Evolutionary conservation across 2,797 vertebrate genomes (phyloP).

Genomic region (Semotilus atromaculatus): DNA sequence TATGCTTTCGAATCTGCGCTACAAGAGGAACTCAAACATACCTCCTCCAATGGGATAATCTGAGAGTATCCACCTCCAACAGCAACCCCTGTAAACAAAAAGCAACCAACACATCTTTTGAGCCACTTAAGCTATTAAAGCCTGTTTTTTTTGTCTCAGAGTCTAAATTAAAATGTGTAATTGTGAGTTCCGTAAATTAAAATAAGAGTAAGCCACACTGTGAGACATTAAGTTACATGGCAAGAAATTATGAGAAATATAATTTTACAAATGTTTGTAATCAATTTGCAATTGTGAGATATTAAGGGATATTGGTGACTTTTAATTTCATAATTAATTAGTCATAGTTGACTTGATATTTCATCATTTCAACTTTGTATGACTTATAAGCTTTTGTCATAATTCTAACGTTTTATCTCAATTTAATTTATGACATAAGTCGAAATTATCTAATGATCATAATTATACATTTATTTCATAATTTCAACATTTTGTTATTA

Average conservation of each 20-base stretch:
- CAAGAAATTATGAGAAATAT: background rate
- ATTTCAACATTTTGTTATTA: background rate
- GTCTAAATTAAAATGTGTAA: background rate
- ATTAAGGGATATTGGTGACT: background rate
- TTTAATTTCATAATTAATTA: too few relatives aligned
- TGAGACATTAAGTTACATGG: background rate
- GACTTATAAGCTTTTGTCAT: background rate
- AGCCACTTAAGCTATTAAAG: background rate
- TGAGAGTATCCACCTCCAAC: conserved; percentile 88
- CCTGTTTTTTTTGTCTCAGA: background rate
- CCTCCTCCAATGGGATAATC: conserved; percentile 87
- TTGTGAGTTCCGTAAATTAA: background rate
- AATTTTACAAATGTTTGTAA: background rate
- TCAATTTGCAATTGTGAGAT: background rate
- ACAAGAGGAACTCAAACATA: conserved; percentile 58
- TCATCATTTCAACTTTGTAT: background rate
- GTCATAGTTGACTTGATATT: background rate
- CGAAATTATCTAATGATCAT: background rate
- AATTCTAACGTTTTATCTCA: background rate
- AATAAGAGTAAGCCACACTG: background rate
- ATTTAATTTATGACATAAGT: background rate
- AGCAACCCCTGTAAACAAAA: conserved; percentile 77
- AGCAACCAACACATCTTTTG: too few relatives aligned
- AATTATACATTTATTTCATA: background rate
- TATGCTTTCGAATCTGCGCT: background rate